Percentiles rank a stretch among this genome's conserved stretches.
Conservation (phyloP, 2,113 vertebrate genomes). For the Hemicordylus capensis region DNA sequence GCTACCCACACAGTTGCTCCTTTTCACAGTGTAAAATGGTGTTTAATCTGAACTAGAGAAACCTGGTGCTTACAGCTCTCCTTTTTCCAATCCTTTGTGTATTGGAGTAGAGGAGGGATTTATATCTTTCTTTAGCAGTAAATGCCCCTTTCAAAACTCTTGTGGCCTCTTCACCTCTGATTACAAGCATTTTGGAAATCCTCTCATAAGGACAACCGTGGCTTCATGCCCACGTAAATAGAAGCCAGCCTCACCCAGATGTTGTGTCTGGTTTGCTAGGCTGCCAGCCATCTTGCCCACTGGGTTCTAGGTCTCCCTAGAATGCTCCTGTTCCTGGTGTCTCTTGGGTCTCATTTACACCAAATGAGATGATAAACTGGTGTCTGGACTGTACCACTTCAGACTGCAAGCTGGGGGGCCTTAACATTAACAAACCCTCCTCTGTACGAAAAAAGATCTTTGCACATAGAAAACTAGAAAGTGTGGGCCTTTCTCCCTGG, state of each 20-base stretch:
- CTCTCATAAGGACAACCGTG: background rate
- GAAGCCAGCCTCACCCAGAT: constrained; percentile 2
- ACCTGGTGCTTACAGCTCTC: background rate
- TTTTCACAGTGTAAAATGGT: accelerated
- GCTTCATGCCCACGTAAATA: background rate
- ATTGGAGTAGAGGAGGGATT: background rate
- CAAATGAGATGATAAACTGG: no score
- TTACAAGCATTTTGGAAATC: background rate
- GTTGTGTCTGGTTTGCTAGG: background rate
- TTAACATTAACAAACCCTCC: no score
- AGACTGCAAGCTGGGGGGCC: background rate
- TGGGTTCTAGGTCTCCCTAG: background rate
- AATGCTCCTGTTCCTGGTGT: background rate
- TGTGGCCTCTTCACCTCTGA: background rate
- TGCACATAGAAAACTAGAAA: background rate
- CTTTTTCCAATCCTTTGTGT: background rate
- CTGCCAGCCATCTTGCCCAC: background rate
- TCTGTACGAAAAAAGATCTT: background rate
- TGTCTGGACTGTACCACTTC: background rate
- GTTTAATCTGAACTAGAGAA: background rate
- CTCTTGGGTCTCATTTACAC: background rate
- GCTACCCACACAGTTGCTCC: background rate
- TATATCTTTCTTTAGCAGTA: background rate
- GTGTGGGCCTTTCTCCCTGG: background rate
- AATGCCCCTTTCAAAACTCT: background rate